phyloP scores from a whole-genome alignment of 2,888 invertebrate species.

The Orgyia antiqua region DNA sequence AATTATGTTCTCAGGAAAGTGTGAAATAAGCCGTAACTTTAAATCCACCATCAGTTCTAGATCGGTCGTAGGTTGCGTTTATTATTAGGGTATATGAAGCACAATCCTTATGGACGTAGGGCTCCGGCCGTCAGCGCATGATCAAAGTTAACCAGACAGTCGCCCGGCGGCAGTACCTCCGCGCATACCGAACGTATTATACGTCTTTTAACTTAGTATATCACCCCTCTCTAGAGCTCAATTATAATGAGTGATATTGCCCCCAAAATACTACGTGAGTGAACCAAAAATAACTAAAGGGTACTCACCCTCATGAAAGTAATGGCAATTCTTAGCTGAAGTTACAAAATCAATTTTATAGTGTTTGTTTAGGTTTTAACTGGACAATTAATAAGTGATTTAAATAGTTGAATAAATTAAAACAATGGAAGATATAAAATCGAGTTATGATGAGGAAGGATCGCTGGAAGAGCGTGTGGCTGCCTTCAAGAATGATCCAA shows the following conservation, averaged over 20 bases:
- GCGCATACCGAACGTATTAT: slow-evolving; percentile 32
- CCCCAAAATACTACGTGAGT: slow-evolving; percentile 30
- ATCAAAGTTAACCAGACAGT: slow-evolving; percentile 41
- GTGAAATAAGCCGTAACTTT: no score
- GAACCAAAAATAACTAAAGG: slow-evolving; percentile 31
- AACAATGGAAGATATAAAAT: slow-evolving; percentile 29
- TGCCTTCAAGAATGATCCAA: slow-evolving; percentile 78
- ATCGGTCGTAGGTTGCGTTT: slow-evolving; percentile 29
- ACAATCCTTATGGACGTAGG: slow-evolving; percentile 22
- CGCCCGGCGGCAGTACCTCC: slow-evolving; percentile 50
- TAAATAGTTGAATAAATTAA: slow-evolving; percentile 12
- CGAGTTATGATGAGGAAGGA: slow-evolving; percentile 60
- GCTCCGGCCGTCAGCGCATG: slow-evolving; percentile 58
- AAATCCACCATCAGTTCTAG: slow-evolving; percentile 22
- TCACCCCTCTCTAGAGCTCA: slow-evolving; percentile 16
- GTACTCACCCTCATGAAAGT: slow-evolving; percentile 28
- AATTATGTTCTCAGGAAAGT: no score
- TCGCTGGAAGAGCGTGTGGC: slow-evolving; percentile 67
- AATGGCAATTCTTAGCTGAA: slow-evolving; percentile 21
- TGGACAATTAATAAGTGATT: slow-evolving; percentile 13
- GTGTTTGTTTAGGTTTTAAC: slow-evolving; percentile 26
- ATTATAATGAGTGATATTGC: slow-evolving; percentile 45
- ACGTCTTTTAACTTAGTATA: slow-evolving; percentile 27
- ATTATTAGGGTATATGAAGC: slow-evolving; percentile 49
- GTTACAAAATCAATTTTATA: slow-evolving; percentile 21